These are phyloP conservation scores for Remorina albescens DNA, from an alignment of 2,797 vertebrate genomes.

Conservation along the genomic window DNA sequence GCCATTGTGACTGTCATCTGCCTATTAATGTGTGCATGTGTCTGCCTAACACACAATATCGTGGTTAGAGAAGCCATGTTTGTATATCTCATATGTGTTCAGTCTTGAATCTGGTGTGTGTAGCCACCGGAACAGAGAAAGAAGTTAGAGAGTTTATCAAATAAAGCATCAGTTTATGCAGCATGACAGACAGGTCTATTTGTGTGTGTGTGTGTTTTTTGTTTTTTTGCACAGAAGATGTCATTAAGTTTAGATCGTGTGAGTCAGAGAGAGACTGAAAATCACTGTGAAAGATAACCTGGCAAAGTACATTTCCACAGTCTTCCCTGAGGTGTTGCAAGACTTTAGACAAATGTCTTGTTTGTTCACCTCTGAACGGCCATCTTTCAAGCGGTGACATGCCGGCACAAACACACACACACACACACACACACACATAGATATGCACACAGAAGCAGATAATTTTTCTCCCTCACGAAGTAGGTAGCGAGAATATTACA, in stretches of 20 bases:
- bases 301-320: slow-evolving; percentile 75
- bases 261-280: slow-evolving; percentile 63
- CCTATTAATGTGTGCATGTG: slow-evolving; percentile 18
- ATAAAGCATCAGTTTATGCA: slow-evolving; percentile 25
- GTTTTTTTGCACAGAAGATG: slow-evolving; percentile 19
- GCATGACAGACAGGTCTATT: slow-evolving; percentile 40
- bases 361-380: slow-evolving; percentile 82
- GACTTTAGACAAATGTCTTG: slow-evolving; percentile 84
- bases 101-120: slow-evolving; percentile 16
- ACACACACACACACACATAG: slow-evolving; percentile 58
- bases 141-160: slow-evolving; percentile 14
- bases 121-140: slow-evolving; percentile 9
- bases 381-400: slow-evolving; percentile 79
- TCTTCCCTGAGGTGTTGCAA: slow-evolving; percentile 81
- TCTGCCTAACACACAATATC: slow-evolving; percentile 8
- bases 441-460: slow-evolving; percentile 64
- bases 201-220: background rate
- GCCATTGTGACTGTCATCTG: slow-evolving; percentile 54
- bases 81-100: background rate
- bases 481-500: slow-evolving; percentile 83
- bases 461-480: slow-evolving; percentile 78
- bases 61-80: background rate
- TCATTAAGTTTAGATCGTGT: slow-evolving; percentile 51
- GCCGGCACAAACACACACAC: slow-evolving; percentile 60
- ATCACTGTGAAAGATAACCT: slow-evolving; percentile 73